Evolutionary conservation across 64 coral and sea anemone species (phyloP).

Genomic region (Stylophora pistillata): DNA sequence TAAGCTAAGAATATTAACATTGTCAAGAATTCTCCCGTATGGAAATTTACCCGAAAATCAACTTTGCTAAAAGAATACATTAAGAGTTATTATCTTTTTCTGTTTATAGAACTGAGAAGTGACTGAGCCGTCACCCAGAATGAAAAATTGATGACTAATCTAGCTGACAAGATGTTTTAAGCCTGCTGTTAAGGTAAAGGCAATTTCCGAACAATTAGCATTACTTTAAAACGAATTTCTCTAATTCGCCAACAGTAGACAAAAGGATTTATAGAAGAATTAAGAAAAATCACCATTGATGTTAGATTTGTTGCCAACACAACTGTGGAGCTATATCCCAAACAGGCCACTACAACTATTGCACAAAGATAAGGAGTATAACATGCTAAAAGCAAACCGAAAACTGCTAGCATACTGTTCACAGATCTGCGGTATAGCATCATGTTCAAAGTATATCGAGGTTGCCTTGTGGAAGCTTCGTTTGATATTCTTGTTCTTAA

Average conservation of each 20-base stretch:
- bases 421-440: conserved; percentile 20
- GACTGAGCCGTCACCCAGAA: no score
- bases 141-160: no score
- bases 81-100: no score
- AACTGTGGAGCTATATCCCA: conserved; percentile 14
- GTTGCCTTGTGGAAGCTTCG: background rate
- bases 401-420: conserved; percentile 26
- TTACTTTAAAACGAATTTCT: conserved; percentile 40
- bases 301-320: conserved; percentile 40
- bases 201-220: background rate
- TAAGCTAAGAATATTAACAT: no score
- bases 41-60: no score
- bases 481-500: background rate
- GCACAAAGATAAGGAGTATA: conserved; percentile 48
- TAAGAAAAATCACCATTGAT: conserved; percentile 20
- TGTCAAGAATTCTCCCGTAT: no score
- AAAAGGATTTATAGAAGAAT: conserved; percentile 46
- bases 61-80: no score
- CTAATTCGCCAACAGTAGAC: conserved; percentile 59
- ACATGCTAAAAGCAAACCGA: conserved; percentile 35
- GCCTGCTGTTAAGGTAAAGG: background rate
- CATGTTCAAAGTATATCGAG: background rate
- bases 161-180: background rate
- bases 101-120: no score
- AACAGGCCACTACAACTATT: background rate